phyloP scores from a whole-genome alignment of 2,797 vertebrate genomes.

The Neosalanx taihuensis region DNA sequence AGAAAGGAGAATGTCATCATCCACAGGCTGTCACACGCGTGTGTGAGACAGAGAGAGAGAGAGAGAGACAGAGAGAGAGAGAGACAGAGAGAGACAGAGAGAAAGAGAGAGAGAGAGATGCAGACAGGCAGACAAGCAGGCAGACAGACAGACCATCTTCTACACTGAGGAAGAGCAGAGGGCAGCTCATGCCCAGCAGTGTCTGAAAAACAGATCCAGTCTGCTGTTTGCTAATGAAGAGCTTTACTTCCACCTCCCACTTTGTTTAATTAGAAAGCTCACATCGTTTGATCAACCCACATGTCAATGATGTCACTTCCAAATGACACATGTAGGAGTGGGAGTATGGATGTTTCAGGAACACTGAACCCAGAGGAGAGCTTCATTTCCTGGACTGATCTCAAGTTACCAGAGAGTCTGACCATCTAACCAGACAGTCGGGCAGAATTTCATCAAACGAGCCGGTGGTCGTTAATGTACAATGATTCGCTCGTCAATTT shows the following conservation, averaged over 20 bases:
- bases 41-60: conserved; percentile 22
- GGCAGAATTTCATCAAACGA: neutral
- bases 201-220: conserved; percentile 18
- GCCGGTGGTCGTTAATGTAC: neutral
- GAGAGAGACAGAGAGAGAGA: conserved; percentile 14
- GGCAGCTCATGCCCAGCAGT: conserved; percentile 36
- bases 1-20: conserved; percentile 73
- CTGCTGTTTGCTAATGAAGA: conserved; percentile 44
- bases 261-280: too few relatives aligned
- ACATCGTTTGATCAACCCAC: too few relatives aligned
- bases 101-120: neutral
- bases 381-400: neutral
- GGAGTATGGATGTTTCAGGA: neutral
- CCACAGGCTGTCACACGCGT: conserved; percentile 40
- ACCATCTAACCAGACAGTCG: neutral
- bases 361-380: neutral
- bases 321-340: too few relatives aligned
- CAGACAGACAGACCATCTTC: conserved; percentile 18
- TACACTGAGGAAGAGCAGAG: conserved; percentile 39
- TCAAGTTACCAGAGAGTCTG: neutral
- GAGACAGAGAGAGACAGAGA: conserved; percentile 1
- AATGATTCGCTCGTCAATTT: conserved; percentile 44
- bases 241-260: conserved; percentile 18
- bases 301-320: too few relatives aligned
- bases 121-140: conserved; percentile 19